Evolutionary conservation across 2,797 vertebrate species (phyloP).

Genomic region (Poeciliopsis turneri): DNA sequence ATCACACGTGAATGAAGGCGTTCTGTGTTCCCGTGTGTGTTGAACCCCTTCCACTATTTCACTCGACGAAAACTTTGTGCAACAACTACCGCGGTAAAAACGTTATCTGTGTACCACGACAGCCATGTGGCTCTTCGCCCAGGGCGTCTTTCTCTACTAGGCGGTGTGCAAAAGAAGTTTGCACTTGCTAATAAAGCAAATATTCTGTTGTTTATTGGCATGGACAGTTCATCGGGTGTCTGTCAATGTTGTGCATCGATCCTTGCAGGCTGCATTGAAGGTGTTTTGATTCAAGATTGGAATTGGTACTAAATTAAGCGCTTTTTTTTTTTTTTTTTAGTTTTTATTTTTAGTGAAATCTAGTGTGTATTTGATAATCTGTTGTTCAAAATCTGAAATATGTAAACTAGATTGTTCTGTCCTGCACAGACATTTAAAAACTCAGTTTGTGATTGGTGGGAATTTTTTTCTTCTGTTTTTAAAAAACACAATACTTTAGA

Average conservation of each 20-base stretch:
- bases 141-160: background rate
- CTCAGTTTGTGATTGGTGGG: background rate
- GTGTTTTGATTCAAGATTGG: background rate
- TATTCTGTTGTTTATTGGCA: background rate
- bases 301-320: background rate
- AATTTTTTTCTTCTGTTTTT: background rate
- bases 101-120: background rate
- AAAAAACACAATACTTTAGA: background rate
- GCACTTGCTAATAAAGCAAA: background rate
- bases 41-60: background rate
- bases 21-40: constrained; percentile 8
- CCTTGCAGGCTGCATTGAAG: background rate
- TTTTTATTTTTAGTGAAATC: too few species aligned
- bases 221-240: background rate
- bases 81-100: background rate
- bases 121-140: background rate
- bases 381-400: background rate
- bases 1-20: constrained; percentile 68
- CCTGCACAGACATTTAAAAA: background rate
- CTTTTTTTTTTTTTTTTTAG: background rate
- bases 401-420: background rate
- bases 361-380: background rate
- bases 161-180: background rate
- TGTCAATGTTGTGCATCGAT: background rate
- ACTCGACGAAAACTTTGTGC: background rate